Base-by-base conservation (phyloP, 1,140 invertebrate genomes). In the Lordiphosa collinella region DNA sequence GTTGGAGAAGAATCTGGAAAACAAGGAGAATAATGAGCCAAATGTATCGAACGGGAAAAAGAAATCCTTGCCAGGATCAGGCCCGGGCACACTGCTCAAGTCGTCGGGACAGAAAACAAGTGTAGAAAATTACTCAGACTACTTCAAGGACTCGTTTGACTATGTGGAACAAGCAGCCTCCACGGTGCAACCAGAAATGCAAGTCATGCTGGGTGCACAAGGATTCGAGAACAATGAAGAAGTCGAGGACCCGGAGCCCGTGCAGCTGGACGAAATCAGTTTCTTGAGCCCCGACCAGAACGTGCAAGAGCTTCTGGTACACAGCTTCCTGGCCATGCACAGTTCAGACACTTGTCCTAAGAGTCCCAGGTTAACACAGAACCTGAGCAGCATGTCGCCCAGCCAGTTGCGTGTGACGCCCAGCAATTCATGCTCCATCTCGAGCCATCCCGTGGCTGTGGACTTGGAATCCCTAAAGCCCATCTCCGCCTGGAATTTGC, bases 401-500 rank as follows among this genome's bases (percentile, higher is more conserved):
- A 65, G 56, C 44, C 80, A 86, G 18, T 12, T 86, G 9, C 64
- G 54, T 4, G 18, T 80, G 1, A 76, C 80, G 0, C 74, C 69
- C 10, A n/a, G n/a, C n/a, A 60, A 59, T 14, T 40, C 34, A 5
- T 55, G 50, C 11, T 11, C 16, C 5, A 22, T 18, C 5, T 29
- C 8, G 8, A 60, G 22, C 6, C 14, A 66, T 13, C 31, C 18
- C 8, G n/a, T 18, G 1, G 8, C 43, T 0, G 25, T 22, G 0
- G 61, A 86, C 29, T 5, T 72, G 9, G 40, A 76, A n/a, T 44
- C 51, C 0, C 44, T 76, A 0, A 89, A 84, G 36, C 43, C 38
- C 5, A 80, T 89, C 7, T 58, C 62, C 0, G 56, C 75, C 0
- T 94, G 94, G 93, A 92, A 93, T 36, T 88, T 95, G 18, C 94